Evolutionary conservation across 1,140 invertebrate species (phyloP), one percentile per base, ranked within the genome.

Genomic region (Grapholita molesta): DNA sequence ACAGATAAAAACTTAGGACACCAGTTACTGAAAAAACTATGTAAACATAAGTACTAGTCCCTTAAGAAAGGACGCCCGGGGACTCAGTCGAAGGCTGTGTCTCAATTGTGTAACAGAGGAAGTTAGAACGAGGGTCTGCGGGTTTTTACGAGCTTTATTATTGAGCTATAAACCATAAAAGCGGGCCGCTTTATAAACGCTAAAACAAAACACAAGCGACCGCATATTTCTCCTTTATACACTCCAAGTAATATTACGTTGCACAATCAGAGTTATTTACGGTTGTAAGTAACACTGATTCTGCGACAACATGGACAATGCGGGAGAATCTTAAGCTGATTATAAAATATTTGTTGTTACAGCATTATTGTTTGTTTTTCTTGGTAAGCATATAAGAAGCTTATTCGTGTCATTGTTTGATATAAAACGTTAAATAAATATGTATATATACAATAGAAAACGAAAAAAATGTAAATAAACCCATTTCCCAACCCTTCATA

Each of bases 101-200:
- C 79, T 84, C 80, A 84, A 85, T 85, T 81, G 79, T 78, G 70
- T 52, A 70, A 70, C 76, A 74, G 71, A 81, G 73, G 77, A 77
- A 80, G 77, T 78, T 79, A 71, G 75, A 70, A 70, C 75, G 77
- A 80, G 74, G 79, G 79, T 78, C 78, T 76, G 77, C 76, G 74
- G 71, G 61, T 70, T 80, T 84, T 87, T 84, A 85, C 76, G 79
- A 71, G 70, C 82, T 80, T 78, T 81, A 85, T 85, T 86, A 88
- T 88, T 88, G 82, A 79, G 85, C 79, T 71, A 87, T 87, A 85
- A 85, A 83, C 82, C 82, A 87, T 85, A 84, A 84, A 84, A 75
- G 74, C 79, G 72, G 67, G 74, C 71, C 77, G 81, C 77, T 85
- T 86, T 82, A 85, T 85, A 84, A 84, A 82, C 77, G 78, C 77